Evolutionary conservation across 2,888 invertebrate species (phyloP).

Genomic region (Bellardia pandia): DNA sequence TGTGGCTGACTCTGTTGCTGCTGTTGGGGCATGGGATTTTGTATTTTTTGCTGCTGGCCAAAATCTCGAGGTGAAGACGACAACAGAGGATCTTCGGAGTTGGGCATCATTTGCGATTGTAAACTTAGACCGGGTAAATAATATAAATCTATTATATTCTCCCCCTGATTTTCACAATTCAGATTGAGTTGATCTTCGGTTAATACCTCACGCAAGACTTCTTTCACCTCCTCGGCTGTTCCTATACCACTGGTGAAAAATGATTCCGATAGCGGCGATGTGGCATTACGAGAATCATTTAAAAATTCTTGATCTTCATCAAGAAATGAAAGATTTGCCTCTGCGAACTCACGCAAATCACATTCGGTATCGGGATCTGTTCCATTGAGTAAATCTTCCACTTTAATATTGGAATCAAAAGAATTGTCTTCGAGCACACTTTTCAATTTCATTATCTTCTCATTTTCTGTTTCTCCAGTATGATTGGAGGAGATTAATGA

Average conservation of each 20-base stretch:
- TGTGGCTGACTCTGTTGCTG: conserved; percentile 71
- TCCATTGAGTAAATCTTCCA: conserved; percentile 82
- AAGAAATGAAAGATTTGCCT: conserved; percentile 83
- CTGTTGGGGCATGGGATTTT: conserved; percentile 73
- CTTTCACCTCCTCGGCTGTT: conserved; percentile 93
- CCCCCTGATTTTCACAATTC: conserved; percentile 79
- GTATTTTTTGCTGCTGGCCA: conserved; percentile 80
- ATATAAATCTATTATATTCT: conserved; percentile 84
- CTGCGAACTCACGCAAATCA: conserved; percentile 83
- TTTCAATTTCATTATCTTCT: conserved; percentile 83
- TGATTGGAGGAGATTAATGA: conserved; percentile 79
- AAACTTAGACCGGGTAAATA: conserved; percentile 85
- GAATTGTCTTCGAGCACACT: conserved; percentile 82
- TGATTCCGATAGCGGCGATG: conserved; percentile 92
- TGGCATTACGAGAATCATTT: conserved; percentile 89
- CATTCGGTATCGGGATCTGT: conserved; percentile 81
- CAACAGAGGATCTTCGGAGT: conserved; percentile 93
- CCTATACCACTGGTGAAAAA: conserved; percentile 93
- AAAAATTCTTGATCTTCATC: conserved; percentile 84
- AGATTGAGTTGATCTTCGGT: conserved; percentile 89
- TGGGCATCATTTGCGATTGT: conserved; percentile 93
- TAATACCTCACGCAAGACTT: conserved; percentile 92
- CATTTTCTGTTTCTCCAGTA: conserved; percentile 80
- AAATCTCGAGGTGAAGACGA: conserved; percentile 94
- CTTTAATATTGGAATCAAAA: conserved; percentile 82